Percentiles rank a stretch among this genome's conserved stretches.
Conservation (phyloP, 2,888 invertebrate genomes). For the Malthinus flaveolus region DNA sequence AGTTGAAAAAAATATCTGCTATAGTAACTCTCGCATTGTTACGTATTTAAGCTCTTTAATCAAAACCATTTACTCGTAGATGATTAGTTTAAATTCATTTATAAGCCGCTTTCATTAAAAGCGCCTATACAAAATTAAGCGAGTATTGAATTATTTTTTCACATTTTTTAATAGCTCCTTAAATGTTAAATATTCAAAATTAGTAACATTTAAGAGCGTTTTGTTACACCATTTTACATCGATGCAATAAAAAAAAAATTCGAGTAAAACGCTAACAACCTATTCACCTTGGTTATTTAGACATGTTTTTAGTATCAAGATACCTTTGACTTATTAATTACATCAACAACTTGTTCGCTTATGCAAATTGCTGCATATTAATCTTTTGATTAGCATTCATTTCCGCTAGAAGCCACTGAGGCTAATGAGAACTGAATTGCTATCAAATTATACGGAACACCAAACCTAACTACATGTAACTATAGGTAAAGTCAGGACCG, state of each 20-base stretch:
- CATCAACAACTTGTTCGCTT: constrained; percentile 35
- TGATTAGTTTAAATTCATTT: background rate
- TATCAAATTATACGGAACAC: constrained; percentile 35
- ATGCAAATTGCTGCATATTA: constrained; percentile 35
- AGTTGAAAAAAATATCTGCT: no score
- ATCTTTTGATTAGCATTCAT: constrained; percentile 33
- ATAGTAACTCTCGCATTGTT: no score
- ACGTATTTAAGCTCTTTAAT: no score
- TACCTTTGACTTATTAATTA: constrained; percentile 36
- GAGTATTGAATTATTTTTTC: background rate
- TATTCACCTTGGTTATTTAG: constrained; percentile 30
- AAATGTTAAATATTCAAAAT: constrained; percentile 2
- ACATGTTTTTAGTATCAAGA: constrained; percentile 29
- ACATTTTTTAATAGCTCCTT: background rate
- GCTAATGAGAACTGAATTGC: constrained; percentile 37
- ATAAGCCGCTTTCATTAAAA: constrained; percentile 4
- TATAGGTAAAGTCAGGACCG: constrained; percentile 19
- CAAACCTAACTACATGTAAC: constrained; percentile 14
- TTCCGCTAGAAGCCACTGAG: constrained; percentile 32
- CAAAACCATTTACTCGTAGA: no score
- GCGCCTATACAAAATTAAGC: constrained; percentile 1
- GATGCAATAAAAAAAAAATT: constrained; percentile 7
- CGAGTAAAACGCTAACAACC: constrained; percentile 27
- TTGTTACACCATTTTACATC: constrained; percentile 1
- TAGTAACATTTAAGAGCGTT: background rate